phyloP scores from a whole-genome alignment of 2,888 invertebrate species.

The Drosophila parthenogenetica region DNA sequence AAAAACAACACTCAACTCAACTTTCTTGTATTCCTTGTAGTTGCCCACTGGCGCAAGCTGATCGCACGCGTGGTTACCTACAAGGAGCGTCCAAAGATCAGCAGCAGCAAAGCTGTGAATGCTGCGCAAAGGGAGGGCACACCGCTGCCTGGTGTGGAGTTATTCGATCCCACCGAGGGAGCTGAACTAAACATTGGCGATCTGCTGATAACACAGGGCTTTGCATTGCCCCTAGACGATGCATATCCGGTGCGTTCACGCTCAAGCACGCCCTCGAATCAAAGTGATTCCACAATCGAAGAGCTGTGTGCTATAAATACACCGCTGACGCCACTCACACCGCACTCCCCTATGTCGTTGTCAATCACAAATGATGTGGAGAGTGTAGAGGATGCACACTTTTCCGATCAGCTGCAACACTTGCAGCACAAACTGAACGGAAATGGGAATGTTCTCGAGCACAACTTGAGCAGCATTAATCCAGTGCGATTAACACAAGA shows the following conservation, averaged over 20 bases:
- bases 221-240: constrained; percentile 80
- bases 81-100: constrained; percentile 86
- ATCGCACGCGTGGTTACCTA: constrained; percentile 91
- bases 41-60: constrained; percentile 92
- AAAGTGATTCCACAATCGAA: constrained; percentile 72
- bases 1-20: too few relatives aligned
- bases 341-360: constrained; percentile 64
- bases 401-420: constrained; percentile 74
- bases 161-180: constrained; percentile 89
- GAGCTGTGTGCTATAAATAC: constrained; percentile 62
- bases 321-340: constrained; percentile 58
- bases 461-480: constrained; percentile 38
- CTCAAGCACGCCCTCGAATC: constrained; percentile 63
- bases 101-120: constrained; percentile 44
- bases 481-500: constrained; percentile 59
- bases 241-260: constrained; percentile 68
- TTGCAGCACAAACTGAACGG: constrained; percentile 74
- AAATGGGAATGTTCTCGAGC: constrained; percentile 25
- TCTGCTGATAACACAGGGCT: constrained; percentile 81
- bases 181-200: constrained; percentile 82
- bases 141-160: constrained; percentile 91
- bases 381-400: constrained; percentile 68
- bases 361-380: constrained; percentile 58
- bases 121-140: constrained; percentile 87
- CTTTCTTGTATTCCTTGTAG: constrained; percentile 74